phyloP scores from a whole-genome alignment of 2,113 vertebrate species.

The Ceratotherium simum region DNA sequence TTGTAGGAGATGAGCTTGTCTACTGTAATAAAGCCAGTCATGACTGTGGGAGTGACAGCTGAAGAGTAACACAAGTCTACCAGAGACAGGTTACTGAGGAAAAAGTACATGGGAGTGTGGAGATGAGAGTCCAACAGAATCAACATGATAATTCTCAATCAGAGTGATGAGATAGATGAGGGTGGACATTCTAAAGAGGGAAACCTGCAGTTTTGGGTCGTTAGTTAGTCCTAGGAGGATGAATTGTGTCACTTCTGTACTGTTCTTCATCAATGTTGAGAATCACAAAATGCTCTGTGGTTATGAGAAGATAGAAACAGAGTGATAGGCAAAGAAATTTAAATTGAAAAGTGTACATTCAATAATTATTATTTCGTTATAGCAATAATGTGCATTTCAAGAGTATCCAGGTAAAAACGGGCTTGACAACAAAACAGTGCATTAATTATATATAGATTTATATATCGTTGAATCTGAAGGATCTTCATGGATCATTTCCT shows the following conservation, averaged over 20 bases:
- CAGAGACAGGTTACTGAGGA: constrained; percentile 58
- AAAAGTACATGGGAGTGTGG: constrained; percentile 67
- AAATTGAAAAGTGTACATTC: background rate
- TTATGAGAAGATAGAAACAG: background rate
- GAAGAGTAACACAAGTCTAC: constrained; percentile 58
- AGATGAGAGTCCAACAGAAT: constrained; percentile 12
- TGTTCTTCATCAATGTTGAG: constrained; percentile 4
- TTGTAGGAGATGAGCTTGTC: constrained; percentile 47
- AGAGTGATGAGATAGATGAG: constrained; percentile 48
- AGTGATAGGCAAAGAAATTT: background rate
- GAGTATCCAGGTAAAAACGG: background rate
- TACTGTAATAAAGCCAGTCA: background rate
- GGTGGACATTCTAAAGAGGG: constrained; percentile 30
- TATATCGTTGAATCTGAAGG: background rate
- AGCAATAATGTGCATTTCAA: background rate
- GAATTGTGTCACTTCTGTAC: constrained; percentile 38
- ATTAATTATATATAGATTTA: background rate
- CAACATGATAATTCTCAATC: constrained; percentile 9
- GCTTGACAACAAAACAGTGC: background rate
- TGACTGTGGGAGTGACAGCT: background rate
- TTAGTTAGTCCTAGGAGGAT: constrained; percentile 47
- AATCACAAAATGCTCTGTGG: background rate
- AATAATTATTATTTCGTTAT: background rate
- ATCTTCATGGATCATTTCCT: background rate
- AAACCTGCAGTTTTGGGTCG: background rate